Evolutionary conservation across 2,888 invertebrate species (phyloP), one percentile per base, ranked within the genome.

Genomic region (Pollenia labialis): DNA sequence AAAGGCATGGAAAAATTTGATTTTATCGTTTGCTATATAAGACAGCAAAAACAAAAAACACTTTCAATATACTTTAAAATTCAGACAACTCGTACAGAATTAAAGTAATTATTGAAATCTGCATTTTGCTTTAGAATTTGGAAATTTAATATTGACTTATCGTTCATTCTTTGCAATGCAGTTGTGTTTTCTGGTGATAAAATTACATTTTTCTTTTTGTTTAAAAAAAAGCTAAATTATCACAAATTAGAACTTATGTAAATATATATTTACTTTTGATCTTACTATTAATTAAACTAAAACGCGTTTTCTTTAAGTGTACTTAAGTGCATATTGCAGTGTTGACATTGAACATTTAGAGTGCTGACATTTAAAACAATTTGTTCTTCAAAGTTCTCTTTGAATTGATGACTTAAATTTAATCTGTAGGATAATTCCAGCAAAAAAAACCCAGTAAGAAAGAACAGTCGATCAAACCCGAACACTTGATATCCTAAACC

Each of bases 81-180:
- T 91, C 92, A 90, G 92, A 92, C 92, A 92, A 90, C 89, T 92
- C 92, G 92, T 92, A 93, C 92, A 91, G 90, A 90, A 90, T 84
- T 90, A 88, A 89, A 88, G 89, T 85, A 90, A 81, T 76, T 87
- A 85, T 89, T 92, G 89, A 90, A 93, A 90, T 89, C 86, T 92
- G 92, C 93, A 93, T 92, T 91, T 91, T 42, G 89, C 90, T 82
- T 58, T 40, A 32, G 76, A 88, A 48, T 69, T 64, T 52, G 42
- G 12, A 32, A 23, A 4, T 12, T 46, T 6, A 50, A 48, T 16
- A 46, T 23, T 56, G 11, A 12, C 14, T 50, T 40, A 11, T 50
- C 66, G 11, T 58, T 52, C 12, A 40, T 60, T 69, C 11, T 82
- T 85, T 90, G 90, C 91, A 91, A 93, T 93, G 93, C 93, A 91